phyloP scores from a whole-genome alignment of 2,113 vertebrate species.

The Meles meles region DNA sequence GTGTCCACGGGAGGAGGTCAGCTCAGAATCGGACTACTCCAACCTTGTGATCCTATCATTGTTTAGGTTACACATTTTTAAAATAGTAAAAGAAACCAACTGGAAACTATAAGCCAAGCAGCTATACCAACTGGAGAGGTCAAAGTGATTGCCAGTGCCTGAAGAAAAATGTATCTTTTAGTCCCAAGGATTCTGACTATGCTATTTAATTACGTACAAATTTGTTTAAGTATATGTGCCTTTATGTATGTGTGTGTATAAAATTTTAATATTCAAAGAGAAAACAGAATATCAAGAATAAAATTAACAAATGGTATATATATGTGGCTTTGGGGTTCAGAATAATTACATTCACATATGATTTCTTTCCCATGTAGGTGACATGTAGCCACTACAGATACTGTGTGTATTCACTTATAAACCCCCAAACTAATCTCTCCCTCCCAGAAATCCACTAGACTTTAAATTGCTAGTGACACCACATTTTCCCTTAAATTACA shows the following conservation, averaged over 20 bases:
- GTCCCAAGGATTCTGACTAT: not conserved
- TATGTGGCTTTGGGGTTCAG: not conserved
- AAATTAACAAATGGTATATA: not conserved
- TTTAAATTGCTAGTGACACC: not conserved
- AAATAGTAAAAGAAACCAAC: constrained; percentile 35
- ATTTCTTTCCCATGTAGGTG: not conserved
- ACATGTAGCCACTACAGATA: not conserved
- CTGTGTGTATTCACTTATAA: not conserved
- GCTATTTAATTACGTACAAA: not conserved
- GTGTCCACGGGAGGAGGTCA: not conserved
- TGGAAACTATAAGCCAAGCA: not conserved
- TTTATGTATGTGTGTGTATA: not conserved
- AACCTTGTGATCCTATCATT: not conserved
- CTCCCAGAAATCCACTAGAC: not conserved
- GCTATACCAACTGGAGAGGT: constrained; percentile 9
- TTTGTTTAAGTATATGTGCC: not conserved
- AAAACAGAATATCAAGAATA: not conserved
- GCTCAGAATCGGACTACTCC: not conserved
- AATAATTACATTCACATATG: not conserved
- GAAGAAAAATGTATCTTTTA: constrained; percentile 16
- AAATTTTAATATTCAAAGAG: constrained; percentile 37
- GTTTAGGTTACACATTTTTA: not conserved
- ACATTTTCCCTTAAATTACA: not conserved
- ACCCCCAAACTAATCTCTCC: not conserved
- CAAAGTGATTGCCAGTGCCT: not conserved